Evolutionary conservation across 1,140 invertebrate species (phyloP).

Genomic region (Pachypeltis micranthus): DNA sequence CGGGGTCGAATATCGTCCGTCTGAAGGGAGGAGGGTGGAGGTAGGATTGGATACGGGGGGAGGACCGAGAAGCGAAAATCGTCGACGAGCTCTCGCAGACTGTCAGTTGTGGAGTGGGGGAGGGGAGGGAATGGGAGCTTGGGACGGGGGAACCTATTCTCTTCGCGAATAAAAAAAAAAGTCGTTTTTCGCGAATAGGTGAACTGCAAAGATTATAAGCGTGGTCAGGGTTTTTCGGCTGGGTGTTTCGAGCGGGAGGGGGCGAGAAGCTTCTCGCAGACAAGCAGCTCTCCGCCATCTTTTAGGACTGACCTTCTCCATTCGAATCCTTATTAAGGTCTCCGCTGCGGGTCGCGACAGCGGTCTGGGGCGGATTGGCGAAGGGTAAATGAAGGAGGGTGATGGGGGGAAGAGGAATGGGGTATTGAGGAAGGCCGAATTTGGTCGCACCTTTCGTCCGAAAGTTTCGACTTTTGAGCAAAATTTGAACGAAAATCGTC

Average conservation of each 20-base stretch:
- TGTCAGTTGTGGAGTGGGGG: not conserved
- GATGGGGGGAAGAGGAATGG: not conserved
- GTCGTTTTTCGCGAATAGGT: conserved; percentile 11
- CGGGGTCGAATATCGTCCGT: not conserved
- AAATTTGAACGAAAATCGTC: not conserved
- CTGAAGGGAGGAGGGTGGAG: not conserved
- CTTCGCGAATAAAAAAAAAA: not conserved
- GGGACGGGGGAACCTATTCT: not conserved
- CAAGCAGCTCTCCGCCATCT: conserved; percentile 11
- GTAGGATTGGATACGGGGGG: not conserved
- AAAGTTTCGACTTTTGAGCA: not conserved
- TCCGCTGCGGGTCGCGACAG: not conserved
- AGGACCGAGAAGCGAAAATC: not conserved
- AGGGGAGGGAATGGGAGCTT: not conserved
- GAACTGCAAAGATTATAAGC: conserved; percentile 17
- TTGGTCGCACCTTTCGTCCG: not conserved
- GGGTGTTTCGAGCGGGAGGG: conserved; percentile 1
- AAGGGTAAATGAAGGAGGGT: not conserved
- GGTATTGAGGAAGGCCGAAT: not conserved
- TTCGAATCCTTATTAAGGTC: conserved; percentile 11
- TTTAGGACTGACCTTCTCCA: conserved; percentile 13
- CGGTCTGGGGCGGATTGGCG: not conserved
- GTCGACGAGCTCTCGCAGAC: not conserved
- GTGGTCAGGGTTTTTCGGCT: conserved; percentile 17
- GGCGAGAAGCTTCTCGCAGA: not conserved